Evolutionary conservation across 2,888 invertebrate genomes (phyloP).

Genomic region (Apodemia duryi): DNA sequence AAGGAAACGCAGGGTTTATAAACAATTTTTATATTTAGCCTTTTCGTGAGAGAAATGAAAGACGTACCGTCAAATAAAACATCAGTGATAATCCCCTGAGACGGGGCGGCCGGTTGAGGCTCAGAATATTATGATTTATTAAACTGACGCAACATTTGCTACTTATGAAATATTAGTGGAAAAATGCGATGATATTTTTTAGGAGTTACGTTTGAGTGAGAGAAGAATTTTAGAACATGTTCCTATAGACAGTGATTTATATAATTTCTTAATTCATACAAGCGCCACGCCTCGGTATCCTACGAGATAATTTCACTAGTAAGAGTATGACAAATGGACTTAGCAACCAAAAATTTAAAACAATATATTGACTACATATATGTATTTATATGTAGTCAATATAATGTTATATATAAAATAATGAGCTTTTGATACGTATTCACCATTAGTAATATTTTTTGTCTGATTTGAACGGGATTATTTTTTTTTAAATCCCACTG

Average conservation of each 20-base stretch:
- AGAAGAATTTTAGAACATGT: background rate
- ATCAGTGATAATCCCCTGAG: slow-evolving; percentile 47
- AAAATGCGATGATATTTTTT: slow-evolving; percentile 7
- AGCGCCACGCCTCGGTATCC: background rate
- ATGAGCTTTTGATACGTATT: too few relatives aligned
- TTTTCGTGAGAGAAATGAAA: slow-evolving; percentile 35
- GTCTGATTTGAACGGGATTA: too few relatives aligned
- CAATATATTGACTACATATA: too few relatives aligned
- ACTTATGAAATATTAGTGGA: slow-evolving; percentile 3
- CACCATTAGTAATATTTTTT: too few relatives aligned
- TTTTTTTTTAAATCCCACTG: too few relatives aligned
- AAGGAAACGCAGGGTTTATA: slow-evolving; percentile 26
- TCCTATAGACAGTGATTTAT: background rate
- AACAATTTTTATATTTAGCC: slow-evolving; percentile 35
- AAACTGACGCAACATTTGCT: slow-evolving; percentile 23
- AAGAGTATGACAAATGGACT: too few relatives aligned
- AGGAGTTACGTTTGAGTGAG: background rate
- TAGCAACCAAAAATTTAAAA: too few relatives aligned
- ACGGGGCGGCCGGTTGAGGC: slow-evolving; percentile 33
- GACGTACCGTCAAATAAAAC: slow-evolving; percentile 57
- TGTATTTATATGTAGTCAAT: too few relatives aligned
- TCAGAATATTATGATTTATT: slow-evolving; percentile 56
- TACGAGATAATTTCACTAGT: too few relatives aligned
- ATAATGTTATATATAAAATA: too few relatives aligned
- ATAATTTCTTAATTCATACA: background rate